Conservation (phyloP, 1,140 invertebrate genomes). For the Ericerus pela region DNA sequence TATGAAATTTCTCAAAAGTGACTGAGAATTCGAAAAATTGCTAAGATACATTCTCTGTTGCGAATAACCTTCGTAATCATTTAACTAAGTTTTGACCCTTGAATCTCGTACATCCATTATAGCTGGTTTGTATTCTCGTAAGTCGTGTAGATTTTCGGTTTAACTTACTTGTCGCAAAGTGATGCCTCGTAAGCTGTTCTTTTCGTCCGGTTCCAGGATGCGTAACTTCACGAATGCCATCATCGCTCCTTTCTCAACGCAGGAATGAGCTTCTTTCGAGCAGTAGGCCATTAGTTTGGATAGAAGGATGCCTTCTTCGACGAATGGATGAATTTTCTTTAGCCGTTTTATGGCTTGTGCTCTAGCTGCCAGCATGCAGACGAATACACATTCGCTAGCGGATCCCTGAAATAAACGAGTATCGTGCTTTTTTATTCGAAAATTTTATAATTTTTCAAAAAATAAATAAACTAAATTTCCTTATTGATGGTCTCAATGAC, state of each 20-base stretch:
- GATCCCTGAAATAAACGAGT: conserved; percentile 53
- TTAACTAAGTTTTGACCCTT: no score
- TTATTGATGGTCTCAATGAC: no score
- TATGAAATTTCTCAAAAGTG: no score
- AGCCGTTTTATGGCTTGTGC: conserved; percentile 81
- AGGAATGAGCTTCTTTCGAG: conserved; percentile 93
- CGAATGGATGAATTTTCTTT: conserved; percentile 74
- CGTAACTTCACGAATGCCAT: conserved; percentile 94
- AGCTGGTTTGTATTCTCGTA: no score
- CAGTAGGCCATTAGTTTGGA: conserved; percentile 93
- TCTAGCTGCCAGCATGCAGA: conserved; percentile 85
- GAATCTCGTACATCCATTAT: no score
- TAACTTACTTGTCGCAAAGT: conserved; percentile 58
- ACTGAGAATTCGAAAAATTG: no score
- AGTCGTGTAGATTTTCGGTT: no score
- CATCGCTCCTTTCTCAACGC: conserved; percentile 98
- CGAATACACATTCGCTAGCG: conserved; percentile 92
- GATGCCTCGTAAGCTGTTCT: conserved; percentile 75
- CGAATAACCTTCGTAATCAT: no score
- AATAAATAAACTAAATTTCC: not conserved
- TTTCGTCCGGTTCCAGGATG: conserved; percentile 90
- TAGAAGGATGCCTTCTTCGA: conserved; percentile 85
- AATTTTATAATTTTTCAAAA: not conserved
- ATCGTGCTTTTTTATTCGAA: not conserved
- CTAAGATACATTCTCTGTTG: no score